A percentile compares a stretch with the other conserved stretches of the same genome.
Conservation (phyloP, 2,888 invertebrate species). For the Sycophila texana region DNA sequence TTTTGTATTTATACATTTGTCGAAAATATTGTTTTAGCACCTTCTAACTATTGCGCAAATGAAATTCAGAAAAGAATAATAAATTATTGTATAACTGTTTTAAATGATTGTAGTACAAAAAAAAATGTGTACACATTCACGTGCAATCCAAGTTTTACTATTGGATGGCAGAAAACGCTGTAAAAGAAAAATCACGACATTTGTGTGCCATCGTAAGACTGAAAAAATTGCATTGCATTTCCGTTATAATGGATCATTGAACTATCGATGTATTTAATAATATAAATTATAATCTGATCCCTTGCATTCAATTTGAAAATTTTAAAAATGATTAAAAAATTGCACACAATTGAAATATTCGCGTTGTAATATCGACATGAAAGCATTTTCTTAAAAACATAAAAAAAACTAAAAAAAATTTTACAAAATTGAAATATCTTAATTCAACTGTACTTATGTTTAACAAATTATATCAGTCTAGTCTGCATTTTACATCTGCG, state of each 20-base stretch:
- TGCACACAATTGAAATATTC: neutral
- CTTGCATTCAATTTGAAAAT: neutral
- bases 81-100: conserved; percentile 28
- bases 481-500: conserved; percentile 18
- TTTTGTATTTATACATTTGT: conserved; percentile 32
- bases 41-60: conserved; percentile 27
- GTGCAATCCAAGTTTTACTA: conserved; percentile 1
- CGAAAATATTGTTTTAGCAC: conserved; percentile 33
- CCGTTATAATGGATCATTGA: neutral
- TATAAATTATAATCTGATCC: neutral
- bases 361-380: neutral
- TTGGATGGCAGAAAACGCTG: neutral
- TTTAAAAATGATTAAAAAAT: neutral
- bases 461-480: conserved; percentile 17
- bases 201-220: conserved; percentile 48
- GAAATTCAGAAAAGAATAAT: neutral
- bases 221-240: conserved; percentile 14
- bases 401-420: too few species aligned
- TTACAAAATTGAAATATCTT: neutral
- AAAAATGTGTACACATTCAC: neutral
- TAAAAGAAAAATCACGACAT: conserved; percentile 34
- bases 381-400: neutral
- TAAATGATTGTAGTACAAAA: conserved; percentile 37
- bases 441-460: neutral
- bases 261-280: neutral